Conservation (phyloP, 2,113 vertebrate species). For the Salvator merianae region DNA sequence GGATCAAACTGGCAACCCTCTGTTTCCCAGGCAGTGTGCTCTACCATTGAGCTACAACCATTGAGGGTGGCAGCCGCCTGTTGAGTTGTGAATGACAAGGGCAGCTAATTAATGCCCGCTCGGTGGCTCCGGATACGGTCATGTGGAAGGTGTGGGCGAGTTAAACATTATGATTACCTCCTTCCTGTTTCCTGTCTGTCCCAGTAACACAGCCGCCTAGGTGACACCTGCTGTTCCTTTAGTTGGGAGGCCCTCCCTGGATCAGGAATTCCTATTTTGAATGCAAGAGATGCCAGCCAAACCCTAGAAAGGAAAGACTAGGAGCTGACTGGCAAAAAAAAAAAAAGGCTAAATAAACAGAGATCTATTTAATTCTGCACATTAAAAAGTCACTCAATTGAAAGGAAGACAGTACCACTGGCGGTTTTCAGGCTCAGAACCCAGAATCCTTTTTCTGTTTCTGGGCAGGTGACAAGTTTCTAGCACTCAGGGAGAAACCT, state of each 20-base stretch:
- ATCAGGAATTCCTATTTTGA: neutral
- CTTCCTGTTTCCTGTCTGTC: conserved; percentile 62
- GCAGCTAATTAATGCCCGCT: conserved; percentile 49
- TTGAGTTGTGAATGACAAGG: neutral
- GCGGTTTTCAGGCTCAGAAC: neutral
- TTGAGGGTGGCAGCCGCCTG: neutral
- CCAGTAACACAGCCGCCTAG: conserved; percentile 55
- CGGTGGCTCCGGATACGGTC: conserved; percentile 48
- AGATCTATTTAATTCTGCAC: neutral
- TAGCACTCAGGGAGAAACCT: neutral
- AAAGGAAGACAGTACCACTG: rapidly evolving
- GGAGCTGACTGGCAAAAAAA: no score
- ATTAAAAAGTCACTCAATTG: no score
- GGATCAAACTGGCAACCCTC: no score
- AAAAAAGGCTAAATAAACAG: neutral
- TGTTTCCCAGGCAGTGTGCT: no score
- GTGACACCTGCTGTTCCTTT: conserved; percentile 40
- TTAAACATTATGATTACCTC: conserved; percentile 60
- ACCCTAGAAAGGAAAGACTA: neutral
- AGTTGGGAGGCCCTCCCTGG: neutral
- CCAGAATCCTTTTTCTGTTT: neutral
- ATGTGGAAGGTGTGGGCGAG: conserved; percentile 62
- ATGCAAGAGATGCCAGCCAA: no score
- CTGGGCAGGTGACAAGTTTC: neutral
- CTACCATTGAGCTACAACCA: no score